Percentiles rank a stretch among this genome's conserved stretches.
Evolutionary conservation across 2,888 invertebrate species (phyloP).

Genomic region (Ectobius pallidus): DNA sequence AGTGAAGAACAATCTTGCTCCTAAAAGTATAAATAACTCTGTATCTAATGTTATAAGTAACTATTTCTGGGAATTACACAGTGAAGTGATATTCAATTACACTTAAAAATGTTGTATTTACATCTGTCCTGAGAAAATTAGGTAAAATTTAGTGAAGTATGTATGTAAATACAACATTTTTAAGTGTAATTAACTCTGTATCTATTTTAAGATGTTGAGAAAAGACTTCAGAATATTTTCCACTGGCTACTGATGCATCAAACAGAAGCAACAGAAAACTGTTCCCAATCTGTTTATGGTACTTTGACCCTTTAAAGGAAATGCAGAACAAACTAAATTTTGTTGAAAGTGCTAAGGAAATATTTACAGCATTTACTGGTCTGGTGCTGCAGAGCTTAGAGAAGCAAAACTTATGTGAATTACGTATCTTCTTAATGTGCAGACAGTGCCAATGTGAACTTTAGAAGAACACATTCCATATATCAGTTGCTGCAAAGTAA

Average conservation of each 20-base stretch:
- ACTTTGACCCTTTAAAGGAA: slow-evolving; percentile 2
- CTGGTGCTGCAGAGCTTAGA: neutral
- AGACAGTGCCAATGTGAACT: slow-evolving; percentile 1
- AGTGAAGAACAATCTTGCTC: slow-evolving; percentile 2
- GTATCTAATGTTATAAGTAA: too few relatives aligned
- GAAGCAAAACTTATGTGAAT: neutral
- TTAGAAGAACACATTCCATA: neutral
- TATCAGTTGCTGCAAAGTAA: slow-evolving; percentile 7
- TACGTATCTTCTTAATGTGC: slow-evolving; percentile 1
- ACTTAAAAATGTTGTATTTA: neutral
- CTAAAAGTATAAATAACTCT: neutral
- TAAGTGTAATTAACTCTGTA: neutral
- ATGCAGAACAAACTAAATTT: slow-evolving; percentile 6
- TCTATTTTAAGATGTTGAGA: slow-evolving; percentile 14
- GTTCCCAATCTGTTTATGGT: neutral
- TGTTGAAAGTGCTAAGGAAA: slow-evolving; percentile 8
- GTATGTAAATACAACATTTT: too few relatives aligned
- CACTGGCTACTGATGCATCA: slow-evolving; percentile 2
- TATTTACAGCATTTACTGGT: neutral
- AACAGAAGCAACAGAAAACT: slow-evolving; percentile 9
- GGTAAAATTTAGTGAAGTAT: too few relatives aligned
- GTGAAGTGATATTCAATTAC: neutral
- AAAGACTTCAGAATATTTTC: slow-evolving; percentile 3
- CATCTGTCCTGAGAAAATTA: neutral
- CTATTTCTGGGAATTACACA: too few relatives aligned